Conservation (phyloP, 2,113 vertebrate genomes). For the Falco punctatus region DNA sequence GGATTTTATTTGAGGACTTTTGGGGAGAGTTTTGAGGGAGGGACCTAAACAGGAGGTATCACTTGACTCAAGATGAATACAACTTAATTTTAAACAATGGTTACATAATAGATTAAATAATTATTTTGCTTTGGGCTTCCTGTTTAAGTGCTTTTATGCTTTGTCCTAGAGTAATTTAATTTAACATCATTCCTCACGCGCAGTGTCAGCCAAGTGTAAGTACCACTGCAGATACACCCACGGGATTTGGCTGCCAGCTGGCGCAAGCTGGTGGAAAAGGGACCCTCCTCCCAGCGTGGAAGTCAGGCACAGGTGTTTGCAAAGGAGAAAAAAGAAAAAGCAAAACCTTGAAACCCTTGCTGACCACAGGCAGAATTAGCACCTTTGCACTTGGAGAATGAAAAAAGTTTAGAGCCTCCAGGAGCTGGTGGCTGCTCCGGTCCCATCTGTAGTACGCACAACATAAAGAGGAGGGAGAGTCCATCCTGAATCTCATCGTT, state of each 20-base stretch:
- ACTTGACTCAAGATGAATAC: not conserved
- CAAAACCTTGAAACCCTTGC: not conserved
- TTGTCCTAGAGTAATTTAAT: not conserved
- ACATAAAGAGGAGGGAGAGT: not conserved
- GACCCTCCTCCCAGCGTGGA: not conserved
- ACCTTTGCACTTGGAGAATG: not conserved
- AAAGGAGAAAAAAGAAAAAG: not conserved
- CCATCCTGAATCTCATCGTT: not conserved
- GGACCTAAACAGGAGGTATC: not conserved
- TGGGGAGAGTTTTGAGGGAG: not conserved
- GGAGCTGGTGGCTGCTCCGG: rapidly evolving
- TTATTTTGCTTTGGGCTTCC: not conserved
- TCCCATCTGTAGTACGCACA: not conserved
- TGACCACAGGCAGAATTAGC: not conserved
- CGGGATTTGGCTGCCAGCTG: not conserved
- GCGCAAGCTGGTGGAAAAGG: not conserved
- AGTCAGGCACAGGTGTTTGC: not conserved
- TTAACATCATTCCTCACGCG: not conserved
- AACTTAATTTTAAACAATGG: not conserved
- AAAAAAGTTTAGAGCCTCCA: not conserved
- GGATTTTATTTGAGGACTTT: not conserved
- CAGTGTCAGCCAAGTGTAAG: not conserved
- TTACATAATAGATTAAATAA: not conserved
- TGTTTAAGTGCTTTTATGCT: not conserved
- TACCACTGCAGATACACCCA: not conserved